These are phyloP conservation scores for Formica selysi DNA, from an alignment of 1,140 invertebrate genomes.

Conservation along the genomic window DNA sequence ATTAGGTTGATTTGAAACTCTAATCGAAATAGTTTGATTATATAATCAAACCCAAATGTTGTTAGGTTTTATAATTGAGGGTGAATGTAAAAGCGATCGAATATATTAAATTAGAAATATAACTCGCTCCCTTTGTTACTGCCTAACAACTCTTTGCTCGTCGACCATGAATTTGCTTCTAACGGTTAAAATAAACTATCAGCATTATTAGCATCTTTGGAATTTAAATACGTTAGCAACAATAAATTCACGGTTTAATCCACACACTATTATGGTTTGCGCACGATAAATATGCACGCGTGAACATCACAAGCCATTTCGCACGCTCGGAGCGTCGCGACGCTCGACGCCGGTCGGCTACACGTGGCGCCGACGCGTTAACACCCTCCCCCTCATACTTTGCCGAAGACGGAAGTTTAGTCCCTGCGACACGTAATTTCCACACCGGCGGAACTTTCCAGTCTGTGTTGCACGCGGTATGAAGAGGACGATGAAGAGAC, in stretches of 20 bases:
- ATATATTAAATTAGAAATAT: conserved; percentile 24
- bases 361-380: conserved; percentile 26
- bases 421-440: conserved; percentile 65
- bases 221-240: not conserved
- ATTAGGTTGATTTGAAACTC: conserved; percentile 19
- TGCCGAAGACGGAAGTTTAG: conserved; percentile 54
- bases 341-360: conserved; percentile 40
- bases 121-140: not conserved
- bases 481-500: conserved; percentile 48
- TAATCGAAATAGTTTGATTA: conserved; percentile 19
- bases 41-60: not conserved
- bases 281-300: conserved; percentile 21
- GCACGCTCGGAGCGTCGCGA: conserved; percentile 32
- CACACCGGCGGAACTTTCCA: conserved; percentile 48
- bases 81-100: not conserved
- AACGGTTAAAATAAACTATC: not conserved
- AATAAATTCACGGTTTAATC: conserved; percentile 2
- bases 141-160: not conserved
- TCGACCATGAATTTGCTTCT: not conserved
- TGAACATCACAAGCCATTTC: conserved; percentile 56
- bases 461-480: conserved; percentile 23
- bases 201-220: too few species aligned
- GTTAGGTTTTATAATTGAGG: not conserved
- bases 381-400: conserved; percentile 18
- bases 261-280: not conserved